Evolutionary conservation across 2,113 vertebrate species (phyloP), one percentile per base, ranked within the genome.

Genomic region (Leucopsar rothschildi): DNA sequence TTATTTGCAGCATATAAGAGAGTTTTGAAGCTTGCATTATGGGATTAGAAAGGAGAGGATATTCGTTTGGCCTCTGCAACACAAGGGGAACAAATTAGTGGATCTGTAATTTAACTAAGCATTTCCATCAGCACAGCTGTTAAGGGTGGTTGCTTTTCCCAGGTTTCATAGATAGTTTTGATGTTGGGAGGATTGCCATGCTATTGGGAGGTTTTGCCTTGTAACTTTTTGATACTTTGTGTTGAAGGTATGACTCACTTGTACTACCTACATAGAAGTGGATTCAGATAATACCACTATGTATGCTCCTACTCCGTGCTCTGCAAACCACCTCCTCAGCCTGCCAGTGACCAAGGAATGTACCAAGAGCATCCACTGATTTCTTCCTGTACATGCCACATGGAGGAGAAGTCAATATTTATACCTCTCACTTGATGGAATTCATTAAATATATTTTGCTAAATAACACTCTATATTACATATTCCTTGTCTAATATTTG

Each of bases 381-480:
- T 91, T 86, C 71, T 78, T 81, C 49, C 69, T 90, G 69, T 86
- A 59, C 11, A 4, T 79, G 65, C 53, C 77, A 87, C 31, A 63
- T 40, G 49, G 35, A 53, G 28, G 23, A 82, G 86, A 93, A 93
- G 73, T 90, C 95, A 95, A 96, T 95, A 96, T 97, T 96, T 97
- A 83, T 96, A 88, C 33, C 86, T 66, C 44, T 71, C 47, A 69
- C 50, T 84, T 84, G 82, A 86, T 27, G 68, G 72, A 87, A 93
- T 83, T 95, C n/a, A 73, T 94, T 95, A 96, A 88, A 90, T 88
- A 76, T 57, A 86, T 97, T 96, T 95, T 95, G 44, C 65, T 94
- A 95, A 94, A 88, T 94, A 95, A 83, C 47, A 21, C 16, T 79
- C 85, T 71, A 33, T 94, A 88, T 88, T 94, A 94, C 50, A 47